Evolutionary conservation across 2,888 invertebrate genomes (phyloP).

Genomic region (Drosophila paramelanica): DNA sequence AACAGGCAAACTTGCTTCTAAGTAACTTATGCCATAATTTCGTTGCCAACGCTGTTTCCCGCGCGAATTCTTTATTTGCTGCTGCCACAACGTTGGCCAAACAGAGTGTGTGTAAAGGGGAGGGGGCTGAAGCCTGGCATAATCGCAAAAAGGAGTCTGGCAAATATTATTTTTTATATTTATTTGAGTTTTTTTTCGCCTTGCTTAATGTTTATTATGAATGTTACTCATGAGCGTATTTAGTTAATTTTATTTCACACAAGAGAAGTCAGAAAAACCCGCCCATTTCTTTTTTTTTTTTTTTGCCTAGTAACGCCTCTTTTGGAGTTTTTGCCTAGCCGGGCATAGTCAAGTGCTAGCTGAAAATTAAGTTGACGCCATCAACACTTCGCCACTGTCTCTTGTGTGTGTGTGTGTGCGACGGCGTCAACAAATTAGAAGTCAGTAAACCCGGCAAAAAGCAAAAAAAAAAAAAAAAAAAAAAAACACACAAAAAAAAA

Average conservation of each 20-base stretch:
- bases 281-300: slow-evolving; percentile 22
- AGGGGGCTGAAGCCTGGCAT: slow-evolving; percentile 25
- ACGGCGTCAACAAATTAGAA: slow-evolving; percentile 72
- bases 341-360: slow-evolving; percentile 63
- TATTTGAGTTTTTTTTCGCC: slow-evolving; percentile 62
- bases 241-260: slow-evolving; percentile 82
- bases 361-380: slow-evolving; percentile 79
- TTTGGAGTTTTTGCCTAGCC: slow-evolving; percentile 52
- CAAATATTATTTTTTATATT: slow-evolving; percentile 82
- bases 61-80: slow-evolving; percentile 59
- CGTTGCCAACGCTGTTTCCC: slow-evolving; percentile 52
- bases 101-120: neutral
- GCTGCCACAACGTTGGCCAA: slow-evolving; percentile 40
- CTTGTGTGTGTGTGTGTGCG: slow-evolving; percentile 34
- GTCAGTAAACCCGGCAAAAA: slow-evolving; percentile 71
- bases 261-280: slow-evolving; percentile 68
- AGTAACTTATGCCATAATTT: slow-evolving; percentile 81
- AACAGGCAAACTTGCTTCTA: slow-evolving; percentile 59
- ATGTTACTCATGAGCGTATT: slow-evolving; percentile 82
- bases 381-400: slow-evolving; percentile 75
- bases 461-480: slow-evolving; percentile 22
- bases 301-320: slow-evolving; percentile 52
- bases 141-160: slow-evolving; percentile 80
- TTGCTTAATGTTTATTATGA: slow-evolving; percentile 81
- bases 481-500: slow-evolving; percentile 21